Evolutionary conservation across 2,113 vertebrate genomes (phyloP).

Genomic region (Echinops telfairi): DNA sequence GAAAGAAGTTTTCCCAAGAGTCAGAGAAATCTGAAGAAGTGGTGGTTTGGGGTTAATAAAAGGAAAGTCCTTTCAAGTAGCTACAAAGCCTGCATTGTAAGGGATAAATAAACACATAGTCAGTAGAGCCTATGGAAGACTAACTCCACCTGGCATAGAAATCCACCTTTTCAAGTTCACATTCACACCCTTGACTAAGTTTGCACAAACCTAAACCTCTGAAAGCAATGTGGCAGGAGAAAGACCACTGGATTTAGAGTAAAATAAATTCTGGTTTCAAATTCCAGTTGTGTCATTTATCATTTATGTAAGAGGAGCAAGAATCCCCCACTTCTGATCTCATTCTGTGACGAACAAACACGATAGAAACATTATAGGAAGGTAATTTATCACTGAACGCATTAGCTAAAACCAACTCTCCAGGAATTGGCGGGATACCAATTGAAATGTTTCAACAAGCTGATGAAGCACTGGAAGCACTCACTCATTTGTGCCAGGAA

Average conservation of each 20-base stretch:
- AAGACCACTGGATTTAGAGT: background rate
- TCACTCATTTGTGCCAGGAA: too few relatives aligned
- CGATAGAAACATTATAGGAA: background rate
- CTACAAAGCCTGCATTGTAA: too few relatives aligned
- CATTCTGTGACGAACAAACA: background rate
- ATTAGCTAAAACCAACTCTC: too few relatives aligned
- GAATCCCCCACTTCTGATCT: background rate
- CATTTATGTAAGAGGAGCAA: background rate
- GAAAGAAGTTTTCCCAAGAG: slow-evolving; percentile 2
- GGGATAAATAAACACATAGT: background rate
- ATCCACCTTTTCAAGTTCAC: background rate
- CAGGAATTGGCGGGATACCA: too few relatives aligned
- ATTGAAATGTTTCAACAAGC: too few relatives aligned
- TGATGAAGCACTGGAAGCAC: too few relatives aligned
- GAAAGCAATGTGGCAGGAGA: background rate
- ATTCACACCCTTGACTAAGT: background rate
- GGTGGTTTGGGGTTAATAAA: background rate
- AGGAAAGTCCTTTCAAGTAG: background rate
- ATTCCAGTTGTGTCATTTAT: background rate
- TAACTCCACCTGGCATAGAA: too few relatives aligned
- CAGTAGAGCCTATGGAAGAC: background rate
- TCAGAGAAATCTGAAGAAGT: background rate
- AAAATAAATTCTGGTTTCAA: background rate
- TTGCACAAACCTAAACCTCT: background rate
- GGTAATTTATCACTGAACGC: background rate